Evolutionary conservation across 1,140 invertebrate species (phyloP).

Genomic region (Physella acuta): DNA sequence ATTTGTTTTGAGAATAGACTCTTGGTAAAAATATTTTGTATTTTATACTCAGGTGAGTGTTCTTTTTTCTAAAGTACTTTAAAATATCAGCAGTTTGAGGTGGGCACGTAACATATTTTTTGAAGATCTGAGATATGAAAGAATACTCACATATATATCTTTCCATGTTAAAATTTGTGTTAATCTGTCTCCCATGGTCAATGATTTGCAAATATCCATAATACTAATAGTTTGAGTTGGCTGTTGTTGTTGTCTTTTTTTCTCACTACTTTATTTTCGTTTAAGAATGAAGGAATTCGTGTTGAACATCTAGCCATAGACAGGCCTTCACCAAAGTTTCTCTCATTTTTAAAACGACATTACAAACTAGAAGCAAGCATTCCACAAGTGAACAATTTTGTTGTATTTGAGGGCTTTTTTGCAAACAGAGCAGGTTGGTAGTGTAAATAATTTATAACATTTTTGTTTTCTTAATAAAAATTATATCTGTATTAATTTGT

Average conservation of each 20-base stretch:
- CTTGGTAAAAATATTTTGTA: too few relatives aligned
- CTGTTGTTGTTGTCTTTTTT: background rate
- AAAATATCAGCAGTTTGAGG: too few relatives aligned
- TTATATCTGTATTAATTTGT: background rate
- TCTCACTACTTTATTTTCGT: slow-evolving; percentile 23
- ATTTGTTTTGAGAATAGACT: too few relatives aligned
- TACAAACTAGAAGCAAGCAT: slow-evolving; percentile 74
- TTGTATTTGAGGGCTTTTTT: slow-evolving; percentile 83
- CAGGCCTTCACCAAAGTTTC: slow-evolving; percentile 83
- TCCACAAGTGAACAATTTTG: slow-evolving; percentile 85
- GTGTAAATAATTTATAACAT: background rate
- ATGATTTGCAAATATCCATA: too few relatives aligned
- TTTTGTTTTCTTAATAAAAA: background rate
- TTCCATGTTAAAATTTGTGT: too few relatives aligned
- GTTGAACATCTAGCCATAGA: slow-evolving; percentile 83
- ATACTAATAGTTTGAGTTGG: too few relatives aligned
- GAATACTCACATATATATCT: too few relatives aligned
- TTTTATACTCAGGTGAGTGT: too few relatives aligned
- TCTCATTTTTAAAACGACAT: slow-evolving; percentile 81
- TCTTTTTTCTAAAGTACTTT: too few relatives aligned
- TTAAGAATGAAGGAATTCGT: slow-evolving; percentile 71
- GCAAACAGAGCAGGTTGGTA: slow-evolving; percentile 56
- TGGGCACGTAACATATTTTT: too few relatives aligned
- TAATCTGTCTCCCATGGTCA: too few relatives aligned
- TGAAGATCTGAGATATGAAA: too few relatives aligned